Conservation (phyloP, 1,140 invertebrate species). For the Archegozetes longisetosus region DNA sequence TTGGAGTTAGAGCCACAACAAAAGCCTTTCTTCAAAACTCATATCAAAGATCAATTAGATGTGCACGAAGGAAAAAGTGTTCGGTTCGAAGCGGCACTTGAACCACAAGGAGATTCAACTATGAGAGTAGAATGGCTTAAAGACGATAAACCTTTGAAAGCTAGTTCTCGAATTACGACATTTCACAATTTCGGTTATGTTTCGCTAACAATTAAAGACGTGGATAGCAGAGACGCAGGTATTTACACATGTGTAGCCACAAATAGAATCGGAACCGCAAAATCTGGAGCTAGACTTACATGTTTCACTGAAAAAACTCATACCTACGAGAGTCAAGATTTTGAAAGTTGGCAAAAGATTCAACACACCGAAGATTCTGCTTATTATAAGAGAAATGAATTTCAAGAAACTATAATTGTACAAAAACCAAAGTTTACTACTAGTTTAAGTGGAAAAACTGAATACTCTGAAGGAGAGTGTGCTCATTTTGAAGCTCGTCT, state of each 20-base stretch:
- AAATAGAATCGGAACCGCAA: conserved; percentile 63
- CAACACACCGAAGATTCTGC: conserved; percentile 66
- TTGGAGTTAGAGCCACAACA: not conserved
- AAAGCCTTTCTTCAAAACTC: conserved; percentile 67
- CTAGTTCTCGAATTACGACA: conserved; percentile 77
- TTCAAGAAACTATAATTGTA: conserved; percentile 51
- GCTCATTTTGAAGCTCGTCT: conserved; percentile 49
- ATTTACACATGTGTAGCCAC: conserved; percentile 75
- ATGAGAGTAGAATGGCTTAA: conserved; percentile 90
- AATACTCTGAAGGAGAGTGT: conserved; percentile 73
- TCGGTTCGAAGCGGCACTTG: conserved; percentile 84
- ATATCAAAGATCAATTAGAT: conserved; percentile 64
- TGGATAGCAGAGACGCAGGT: conserved; percentile 75
- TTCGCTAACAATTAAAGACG: conserved; percentile 83
- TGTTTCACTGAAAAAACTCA: too few relatives aligned
- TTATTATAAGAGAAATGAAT: not conserved
- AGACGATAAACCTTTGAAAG: conserved; percentile 73
- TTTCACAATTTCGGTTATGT: conserved; percentile 95
- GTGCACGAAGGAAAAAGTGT: conserved; percentile 83
- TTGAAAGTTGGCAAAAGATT: too few relatives aligned
- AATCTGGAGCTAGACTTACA: not conserved
- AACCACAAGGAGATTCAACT: conserved; percentile 78
- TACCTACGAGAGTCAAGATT: too few relatives aligned
- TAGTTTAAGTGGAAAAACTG: conserved; percentile 70
- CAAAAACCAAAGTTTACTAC: conserved; percentile 68